phyloP scores from a whole-genome alignment of 2,113 vertebrate genomes.

The Nibea coibor region DNA sequence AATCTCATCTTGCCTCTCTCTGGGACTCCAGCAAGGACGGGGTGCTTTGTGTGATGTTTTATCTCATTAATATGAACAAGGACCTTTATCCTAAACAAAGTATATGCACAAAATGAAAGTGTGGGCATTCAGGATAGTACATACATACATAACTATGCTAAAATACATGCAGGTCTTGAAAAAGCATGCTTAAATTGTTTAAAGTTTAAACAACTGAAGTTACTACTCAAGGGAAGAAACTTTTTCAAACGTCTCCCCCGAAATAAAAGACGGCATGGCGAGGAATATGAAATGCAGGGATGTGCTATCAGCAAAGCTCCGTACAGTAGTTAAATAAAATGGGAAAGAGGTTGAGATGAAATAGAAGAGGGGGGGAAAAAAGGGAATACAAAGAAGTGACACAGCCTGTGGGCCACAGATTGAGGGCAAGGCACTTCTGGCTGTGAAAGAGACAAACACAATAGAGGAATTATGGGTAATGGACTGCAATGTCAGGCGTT shows the following conservation, averaged over 20 bases:
- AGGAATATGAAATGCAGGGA: neutral
- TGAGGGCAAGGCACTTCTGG: conserved; percentile 32
- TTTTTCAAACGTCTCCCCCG: neutral
- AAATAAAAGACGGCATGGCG: neutral
- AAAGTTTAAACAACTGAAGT: neutral
- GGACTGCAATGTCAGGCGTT: conserved; percentile 7
- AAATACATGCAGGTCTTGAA: neutral
- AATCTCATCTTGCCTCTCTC: too few relatives aligned
- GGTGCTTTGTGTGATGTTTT: too few relatives aligned
- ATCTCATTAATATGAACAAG: too few relatives aligned
- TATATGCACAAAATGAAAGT: neutral
- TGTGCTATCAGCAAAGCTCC: conserved; percentile 2
- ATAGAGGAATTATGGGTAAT: conserved; percentile 49
- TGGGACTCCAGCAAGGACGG: too few relatives aligned
- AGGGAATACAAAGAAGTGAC: conserved; percentile 24
- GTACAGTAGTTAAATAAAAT: conserved; percentile 18
- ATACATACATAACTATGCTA: neutral
- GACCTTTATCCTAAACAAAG: too few relatives aligned
- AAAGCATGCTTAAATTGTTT: neutral
- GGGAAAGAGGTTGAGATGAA: conserved; percentile 18
- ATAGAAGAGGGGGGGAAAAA: neutral
- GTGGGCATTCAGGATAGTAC: neutral
- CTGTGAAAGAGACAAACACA: conserved; percentile 49
- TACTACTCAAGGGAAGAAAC: neutral
- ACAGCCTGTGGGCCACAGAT: conserved; percentile 30